Base-by-base conservation (phyloP, 1,140 invertebrate genomes). In the Zophobas atratus region DNA sequence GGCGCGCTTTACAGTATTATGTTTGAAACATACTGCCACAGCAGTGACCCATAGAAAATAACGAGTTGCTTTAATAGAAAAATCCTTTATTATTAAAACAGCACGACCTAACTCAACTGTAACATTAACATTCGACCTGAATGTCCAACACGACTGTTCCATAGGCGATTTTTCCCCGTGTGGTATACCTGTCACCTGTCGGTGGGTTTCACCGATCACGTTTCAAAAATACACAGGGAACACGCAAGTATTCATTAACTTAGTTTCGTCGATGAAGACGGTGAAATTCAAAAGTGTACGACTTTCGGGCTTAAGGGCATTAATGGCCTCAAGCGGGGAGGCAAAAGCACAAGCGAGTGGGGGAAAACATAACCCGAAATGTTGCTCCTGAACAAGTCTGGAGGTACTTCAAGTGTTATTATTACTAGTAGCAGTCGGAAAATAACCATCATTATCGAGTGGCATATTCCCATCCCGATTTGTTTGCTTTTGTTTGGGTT, bases 41-140 rank as follows among this genome's bases (percentile, higher is more conserved):
- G 38, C 60, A 41, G 8, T 67, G 60, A 67, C 60, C 60, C 60
- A 67, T 67, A 43, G 60, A 67, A n/a, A 67, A 43, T 67, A 67
- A 67, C 39, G 60, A 67, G 60, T 67, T 20, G 60, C 43, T 60
- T 67, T 67, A 20, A 67, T 67, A 43, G 60, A 67, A 67, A 67
- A 67, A 67, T 67, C 39, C 39, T 33, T 57, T 43, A 67, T 67
- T 67, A 67, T 67, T 67, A 67, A 67, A 67, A 67, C 49, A 33
- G 36, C 60, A 67, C 39, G 60, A 67, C 60, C 60, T 67, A 67
- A 67, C 38, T 67, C 39, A 67, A 67, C 60, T 67, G 60, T 67
- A 67, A 67, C 60, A 32, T 63, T 63, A 63, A 63, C 39, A 41
- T 43, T 32, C 60, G 60, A 67, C 60, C 60, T 43, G 60, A 43